Evolutionary conservation across 2,888 invertebrate species (phyloP).

Genomic region (Ctena decussata): DNA sequence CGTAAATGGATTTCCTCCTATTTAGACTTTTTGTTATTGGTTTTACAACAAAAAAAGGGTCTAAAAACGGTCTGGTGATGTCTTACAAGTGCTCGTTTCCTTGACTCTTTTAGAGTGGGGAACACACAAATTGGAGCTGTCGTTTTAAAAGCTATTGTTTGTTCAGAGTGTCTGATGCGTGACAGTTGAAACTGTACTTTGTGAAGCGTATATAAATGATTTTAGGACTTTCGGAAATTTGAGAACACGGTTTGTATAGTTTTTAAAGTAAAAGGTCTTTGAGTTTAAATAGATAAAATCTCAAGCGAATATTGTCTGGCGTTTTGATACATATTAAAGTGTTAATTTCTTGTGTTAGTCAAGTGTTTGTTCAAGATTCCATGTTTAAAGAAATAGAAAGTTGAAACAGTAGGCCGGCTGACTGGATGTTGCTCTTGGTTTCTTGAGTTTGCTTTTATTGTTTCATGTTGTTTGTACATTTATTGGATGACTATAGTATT

Average conservation of each 20-base stretch:
- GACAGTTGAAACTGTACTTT: not conserved
- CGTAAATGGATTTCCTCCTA: slow-evolving; percentile 1
- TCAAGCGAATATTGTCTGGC: not conserved
- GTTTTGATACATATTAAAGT: not conserved
- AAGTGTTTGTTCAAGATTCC: too few relatives aligned
- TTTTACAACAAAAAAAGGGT: not conserved
- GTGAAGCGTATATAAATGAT: slow-evolving; percentile 3
- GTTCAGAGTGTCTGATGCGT: not conserved
- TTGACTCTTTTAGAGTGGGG: not conserved
- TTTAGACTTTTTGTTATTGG: not conserved
- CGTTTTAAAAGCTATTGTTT: not conserved
- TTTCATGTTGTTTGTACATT: too few relatives aligned
- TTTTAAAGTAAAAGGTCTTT: not conserved
- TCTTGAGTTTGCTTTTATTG: too few relatives aligned
- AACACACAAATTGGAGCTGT: not conserved
- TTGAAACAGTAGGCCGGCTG: too few relatives aligned
- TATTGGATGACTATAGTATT: too few relatives aligned
- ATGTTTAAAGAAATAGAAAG: too few relatives aligned
- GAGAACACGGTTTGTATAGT: not conserved
- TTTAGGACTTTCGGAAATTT: not conserved
- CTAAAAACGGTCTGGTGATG: not conserved
- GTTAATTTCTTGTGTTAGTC: too few relatives aligned
- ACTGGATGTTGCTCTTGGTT: too few relatives aligned
- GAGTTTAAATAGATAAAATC: not conserved
- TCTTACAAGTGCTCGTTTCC: not conserved